Conservation (phyloP, 2,797 vertebrate species). For the Fringilla coelebs region DNA sequence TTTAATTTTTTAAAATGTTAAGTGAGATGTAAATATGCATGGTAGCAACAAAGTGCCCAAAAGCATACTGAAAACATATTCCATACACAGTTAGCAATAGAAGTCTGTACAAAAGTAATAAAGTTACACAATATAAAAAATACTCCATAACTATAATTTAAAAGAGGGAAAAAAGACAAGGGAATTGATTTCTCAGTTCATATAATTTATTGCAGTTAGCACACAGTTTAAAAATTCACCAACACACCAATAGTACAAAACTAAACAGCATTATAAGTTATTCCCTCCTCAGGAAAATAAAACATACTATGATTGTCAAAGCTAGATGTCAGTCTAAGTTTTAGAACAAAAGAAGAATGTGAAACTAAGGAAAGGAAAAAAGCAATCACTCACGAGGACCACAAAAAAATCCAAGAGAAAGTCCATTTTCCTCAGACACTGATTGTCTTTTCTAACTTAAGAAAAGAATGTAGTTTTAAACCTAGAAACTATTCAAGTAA, state of each 20-base stretch:
- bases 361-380: slow-evolving; percentile 82
- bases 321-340: slow-evolving; percentile 98
- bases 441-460: slow-evolving; percentile 94
- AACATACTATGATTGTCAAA: slow-evolving; percentile 99
- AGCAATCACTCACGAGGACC: slow-evolving; percentile 81
- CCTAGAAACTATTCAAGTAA: slow-evolving; percentile 95
- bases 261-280: slow-evolving; percentile 99
- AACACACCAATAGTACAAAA: slow-evolving; percentile 99
- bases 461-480: slow-evolving; percentile 81
- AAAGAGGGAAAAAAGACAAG: slow-evolving; percentile 70
- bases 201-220: slow-evolving; percentile 99
- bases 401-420: slow-evolving; percentile 87
- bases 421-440: slow-evolving; percentile 90
- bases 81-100: slow-evolving; percentile 65
- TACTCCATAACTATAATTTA: slow-evolving; percentile 67
- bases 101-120: slow-evolving; percentile 69
- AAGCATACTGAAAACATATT: slow-evolving; percentile 66
- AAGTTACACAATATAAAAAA: slow-evolving; percentile 69
- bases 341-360: slow-evolving; percentile 85
- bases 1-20: slow-evolving; percentile 65
- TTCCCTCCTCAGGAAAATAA: slow-evolving; percentile 97
- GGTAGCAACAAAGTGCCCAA: slow-evolving; percentile 68
- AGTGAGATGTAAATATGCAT: slow-evolving; percentile 65
- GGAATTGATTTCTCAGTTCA: slow-evolving; percentile 83
- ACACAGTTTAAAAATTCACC: slow-evolving; percentile 99